Base-by-base conservation (phyloP, 92 coral and sea anemone species). In the Pocillopora grandis region DNA sequence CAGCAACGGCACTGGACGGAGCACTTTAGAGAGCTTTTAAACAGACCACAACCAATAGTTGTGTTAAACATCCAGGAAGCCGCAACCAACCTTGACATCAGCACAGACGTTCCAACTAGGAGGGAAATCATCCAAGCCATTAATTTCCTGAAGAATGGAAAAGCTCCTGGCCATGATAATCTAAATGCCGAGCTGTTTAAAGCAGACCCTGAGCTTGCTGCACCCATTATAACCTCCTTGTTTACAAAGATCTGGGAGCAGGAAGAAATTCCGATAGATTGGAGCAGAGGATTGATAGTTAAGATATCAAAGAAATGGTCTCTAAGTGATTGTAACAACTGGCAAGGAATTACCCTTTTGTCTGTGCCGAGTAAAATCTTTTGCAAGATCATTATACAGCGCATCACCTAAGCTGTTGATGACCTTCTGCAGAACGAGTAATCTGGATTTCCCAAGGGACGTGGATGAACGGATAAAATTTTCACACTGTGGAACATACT, bases 11-110 rank as follows among this genome's bases (percentile, higher is more conserved):
- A 27, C 31, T 27, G 31, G 31, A 27, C 31, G 55, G 68, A 81
- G 68, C 76, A 69, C 58, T 57, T 70, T 18, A 70, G 76, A 78
- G 89, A 85, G 73, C 70, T 63, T 60, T 59, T 62, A 20, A 81
- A 69, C 67, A 61, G 66, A 13, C 77, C 77, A 9, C 85, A 56
- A 3, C 66, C 77, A 81, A 19, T 37, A 9, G 57, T 7, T 27
- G 78, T 11, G 12, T 55, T 72, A 36, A 33, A 62, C 33, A 80
- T 66, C 64, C 20, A 15, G 62, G 65, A 19, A 35, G 71, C 81
- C 4, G 33, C 57, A 77, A 15, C 71, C 8, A 72, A 62, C 59
- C 81, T 62, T 35, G 81, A 77, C 17, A n/a, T 37, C 12, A 79
- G 55, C 84, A 52, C 23, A 66, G 27, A 10, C 17, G 23, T 31